Evolutionary conservation across 37 sponge, comb jelly and placozoan species (phyloP).

Genomic region (Lycopodina hypogea): DNA sequence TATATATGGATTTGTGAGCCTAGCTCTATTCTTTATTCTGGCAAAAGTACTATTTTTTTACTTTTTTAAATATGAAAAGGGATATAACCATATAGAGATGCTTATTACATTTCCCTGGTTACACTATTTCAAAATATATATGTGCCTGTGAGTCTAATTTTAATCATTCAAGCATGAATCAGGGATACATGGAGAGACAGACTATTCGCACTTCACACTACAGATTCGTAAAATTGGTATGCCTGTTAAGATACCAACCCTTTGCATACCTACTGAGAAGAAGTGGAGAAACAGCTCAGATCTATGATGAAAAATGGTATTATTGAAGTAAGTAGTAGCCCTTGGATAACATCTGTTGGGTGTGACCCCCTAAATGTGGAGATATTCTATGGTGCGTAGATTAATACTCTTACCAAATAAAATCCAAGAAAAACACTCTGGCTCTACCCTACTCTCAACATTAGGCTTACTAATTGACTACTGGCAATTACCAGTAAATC

Average conservation of each 20-base stretch:
- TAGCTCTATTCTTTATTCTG: too few relatives aligned
- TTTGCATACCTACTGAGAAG: constrained; percentile 48
- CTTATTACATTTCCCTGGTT: too few relatives aligned
- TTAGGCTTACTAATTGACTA: too few relatives aligned
- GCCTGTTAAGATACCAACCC: constrained; percentile 48
- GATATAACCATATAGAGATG: too few relatives aligned
- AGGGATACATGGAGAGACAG: too few relatives aligned
- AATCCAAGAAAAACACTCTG: constrained; percentile 44
- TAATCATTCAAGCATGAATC: too few relatives aligned
- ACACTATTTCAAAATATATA: constrained; percentile 35
- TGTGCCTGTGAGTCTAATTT: too few relatives aligned
- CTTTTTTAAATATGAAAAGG: too few relatives aligned
- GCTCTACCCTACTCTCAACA: constrained; percentile 45
- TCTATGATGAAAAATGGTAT: constrained; percentile 43
- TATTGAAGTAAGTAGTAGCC: too few relatives aligned
- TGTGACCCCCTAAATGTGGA: constrained; percentile 39
- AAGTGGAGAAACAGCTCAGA: constrained; percentile 45
- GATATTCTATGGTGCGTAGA: constrained; percentile 43
- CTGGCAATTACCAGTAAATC: too few relatives aligned
- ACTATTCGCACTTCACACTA: constrained; percentile 33
- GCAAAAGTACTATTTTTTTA: too few relatives aligned
- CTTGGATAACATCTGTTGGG: constrained; percentile 43
- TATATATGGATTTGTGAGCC: too few relatives aligned
- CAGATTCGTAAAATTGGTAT: constrained; percentile 43
- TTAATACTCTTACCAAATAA: constrained; percentile 54